A percentile compares a stretch with the other conserved stretches of the same genome.
Evolutionary conservation across 2,888 invertebrate genomes (phyloP).

Genomic region (Scelioninae gen. 2): DNA sequence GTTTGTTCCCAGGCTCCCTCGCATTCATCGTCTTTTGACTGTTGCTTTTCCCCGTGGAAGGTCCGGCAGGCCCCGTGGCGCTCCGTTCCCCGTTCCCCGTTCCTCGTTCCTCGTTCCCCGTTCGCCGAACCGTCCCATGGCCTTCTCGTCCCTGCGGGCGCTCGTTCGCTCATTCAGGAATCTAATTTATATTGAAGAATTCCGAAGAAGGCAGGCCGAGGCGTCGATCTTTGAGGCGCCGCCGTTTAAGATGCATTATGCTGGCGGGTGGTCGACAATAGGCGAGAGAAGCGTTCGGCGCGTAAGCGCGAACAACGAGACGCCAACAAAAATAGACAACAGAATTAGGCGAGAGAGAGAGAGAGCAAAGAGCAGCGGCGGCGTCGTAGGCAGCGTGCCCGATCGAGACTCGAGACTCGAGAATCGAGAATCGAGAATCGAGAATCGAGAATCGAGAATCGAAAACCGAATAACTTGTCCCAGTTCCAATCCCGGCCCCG

Average conservation of each 20-base stretch:
- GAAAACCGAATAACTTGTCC: conserved; percentile 51
- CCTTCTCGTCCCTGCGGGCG: conserved; percentile 55
- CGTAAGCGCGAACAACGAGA: conserved; percentile 53
- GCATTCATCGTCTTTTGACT: conserved; percentile 56
- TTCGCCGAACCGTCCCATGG: conserved; percentile 50
- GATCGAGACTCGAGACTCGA: conserved; percentile 13
- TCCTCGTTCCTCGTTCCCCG: too few relatives aligned
- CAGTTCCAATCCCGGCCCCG: conserved; percentile 46
- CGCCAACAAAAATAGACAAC: conserved; percentile 52
- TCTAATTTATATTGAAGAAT: conserved; percentile 75
- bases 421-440: too few relatives aligned
- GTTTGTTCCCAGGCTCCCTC: conserved; percentile 52
- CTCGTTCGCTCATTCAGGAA: conserved; percentile 69
- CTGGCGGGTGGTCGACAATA: conserved; percentile 72
- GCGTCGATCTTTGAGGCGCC: conserved; percentile 75
- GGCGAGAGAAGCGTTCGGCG: conserved; percentile 60
- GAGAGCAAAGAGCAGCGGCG: conserved; percentile 26
- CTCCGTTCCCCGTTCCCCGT: conserved; percentile 29
- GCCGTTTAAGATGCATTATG: conserved; percentile 75
- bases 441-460: too few relatives aligned
- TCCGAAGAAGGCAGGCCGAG: conserved; percentile 70
- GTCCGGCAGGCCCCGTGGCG: conserved; percentile 17
- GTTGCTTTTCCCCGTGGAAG: conserved; percentile 49
- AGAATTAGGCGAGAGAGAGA: conserved; percentile 44
- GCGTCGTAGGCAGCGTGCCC: conserved; percentile 1